Conservation (phyloP, 2,113 vertebrate species). For the Panthera uncia region DNA sequence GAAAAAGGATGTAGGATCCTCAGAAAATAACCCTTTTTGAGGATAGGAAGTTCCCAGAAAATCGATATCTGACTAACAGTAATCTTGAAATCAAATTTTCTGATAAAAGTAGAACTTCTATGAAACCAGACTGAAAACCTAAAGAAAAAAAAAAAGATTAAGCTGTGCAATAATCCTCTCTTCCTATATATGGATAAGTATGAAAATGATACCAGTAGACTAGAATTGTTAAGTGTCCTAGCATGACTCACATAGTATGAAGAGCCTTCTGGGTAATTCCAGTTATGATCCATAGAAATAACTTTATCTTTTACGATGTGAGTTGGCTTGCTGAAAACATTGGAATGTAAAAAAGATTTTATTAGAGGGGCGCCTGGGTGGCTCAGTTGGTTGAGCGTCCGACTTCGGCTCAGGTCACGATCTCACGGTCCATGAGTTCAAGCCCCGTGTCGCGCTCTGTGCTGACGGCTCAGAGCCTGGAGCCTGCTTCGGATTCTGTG, state of each 20-base stretch:
- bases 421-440: no score
- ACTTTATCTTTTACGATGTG: background rate
- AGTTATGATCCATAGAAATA: slow-evolving; percentile 8
- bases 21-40: background rate
- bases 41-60: background rate
- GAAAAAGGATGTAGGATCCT: background rate
- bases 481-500: no score
- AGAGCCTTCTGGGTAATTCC: background rate
- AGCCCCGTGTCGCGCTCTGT: no score
- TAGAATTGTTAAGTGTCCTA: background rate
- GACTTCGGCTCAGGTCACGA: no score
- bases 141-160: background rate
- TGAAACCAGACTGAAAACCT: background rate
- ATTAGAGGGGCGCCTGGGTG: background rate
- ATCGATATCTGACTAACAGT: background rate
- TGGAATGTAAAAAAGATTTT: background rate
- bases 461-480: no score
- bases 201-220: background rate
- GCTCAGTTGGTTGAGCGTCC: no score
- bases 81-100: slow-evolving; percentile 41
- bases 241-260: background rate
- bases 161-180: background rate
- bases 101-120: background rate
- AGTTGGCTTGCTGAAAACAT: background rate
- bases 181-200: background rate